phyloP scores from a whole-genome alignment of 2,113 vertebrate species.

The Pristiophorus japonicus region DNA sequence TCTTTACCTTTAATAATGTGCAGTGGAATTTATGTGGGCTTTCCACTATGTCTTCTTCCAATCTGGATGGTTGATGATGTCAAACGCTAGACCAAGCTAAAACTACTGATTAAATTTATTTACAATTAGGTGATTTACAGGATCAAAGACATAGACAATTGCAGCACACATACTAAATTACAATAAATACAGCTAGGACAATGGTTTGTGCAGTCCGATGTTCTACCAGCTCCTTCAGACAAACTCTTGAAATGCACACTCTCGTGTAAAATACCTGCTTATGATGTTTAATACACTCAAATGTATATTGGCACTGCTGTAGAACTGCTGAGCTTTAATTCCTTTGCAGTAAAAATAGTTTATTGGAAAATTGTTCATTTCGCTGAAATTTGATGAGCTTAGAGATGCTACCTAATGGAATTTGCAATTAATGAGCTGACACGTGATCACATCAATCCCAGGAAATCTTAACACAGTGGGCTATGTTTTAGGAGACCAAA shows the following conservation, averaged over 20 bases:
- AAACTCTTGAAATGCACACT: neutral
- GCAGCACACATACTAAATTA: neutral
- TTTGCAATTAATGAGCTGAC: neutral
- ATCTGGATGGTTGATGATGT: neutral
- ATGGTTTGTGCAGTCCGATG: neutral
- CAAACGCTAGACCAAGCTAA: neutral
- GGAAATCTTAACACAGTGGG: neutral
- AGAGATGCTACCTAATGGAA: too few relatives aligned
- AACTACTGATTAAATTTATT: neutral
- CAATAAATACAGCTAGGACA: neutral
- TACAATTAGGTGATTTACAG: neutral
- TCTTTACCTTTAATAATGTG: neutral
- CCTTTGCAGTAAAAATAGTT: neutral
- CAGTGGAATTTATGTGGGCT: neutral
- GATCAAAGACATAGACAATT: neutral
- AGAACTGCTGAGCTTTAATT: neutral
- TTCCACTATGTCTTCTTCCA: neutral
- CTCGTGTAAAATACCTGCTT: neutral
- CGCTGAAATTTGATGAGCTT: neutral
- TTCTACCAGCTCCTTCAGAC: neutral
- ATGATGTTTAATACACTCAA: neutral
- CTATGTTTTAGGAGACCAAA: neutral
- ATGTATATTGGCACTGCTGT: neutral
- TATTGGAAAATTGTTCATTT: neutral
- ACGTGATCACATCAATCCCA: neutral